Percentiles rank a stretch among this genome's conserved stretches.
These are phyloP conservation scores for Drosophila crucigera DNA, from an alignment of 2,888 invertebrate genomes.

Conservation along the genomic window DNA sequence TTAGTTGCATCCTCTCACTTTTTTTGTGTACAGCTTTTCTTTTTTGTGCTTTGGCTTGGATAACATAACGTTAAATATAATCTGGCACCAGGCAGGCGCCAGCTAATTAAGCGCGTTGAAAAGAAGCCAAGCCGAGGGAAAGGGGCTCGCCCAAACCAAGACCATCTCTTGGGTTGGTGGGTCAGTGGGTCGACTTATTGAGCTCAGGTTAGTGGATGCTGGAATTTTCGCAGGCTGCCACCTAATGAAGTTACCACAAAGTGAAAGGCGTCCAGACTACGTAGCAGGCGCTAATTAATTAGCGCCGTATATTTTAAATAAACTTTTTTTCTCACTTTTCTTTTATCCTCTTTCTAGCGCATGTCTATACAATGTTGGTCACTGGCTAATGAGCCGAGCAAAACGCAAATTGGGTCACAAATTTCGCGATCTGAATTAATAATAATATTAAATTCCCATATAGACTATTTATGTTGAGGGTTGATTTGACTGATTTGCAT, in stretches of 20 bases:
- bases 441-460: neutral
- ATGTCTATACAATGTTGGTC: constrained; percentile 36
- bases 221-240: constrained; percentile 20
- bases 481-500: constrained; percentile 7
- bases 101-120: constrained; percentile 61
- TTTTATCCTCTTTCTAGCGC: constrained; percentile 12
- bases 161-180: neutral
- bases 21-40: constrained; percentile 1
- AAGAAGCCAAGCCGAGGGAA: constrained; percentile 32
- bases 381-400: constrained; percentile 44
- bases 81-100: constrained; percentile 46
- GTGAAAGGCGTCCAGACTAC: constrained; percentile 59
- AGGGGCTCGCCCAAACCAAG: neutral
- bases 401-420: constrained; percentile 35
- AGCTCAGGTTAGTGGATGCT: constrained; percentile 21
- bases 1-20: constrained; percentile 21
- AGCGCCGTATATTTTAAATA: constrained; percentile 21
- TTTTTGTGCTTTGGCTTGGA: constrained; percentile 19
- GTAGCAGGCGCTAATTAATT: constrained; percentile 58
- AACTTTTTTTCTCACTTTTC: constrained; percentile 3
- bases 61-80: constrained; percentile 53
- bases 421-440: neutral
- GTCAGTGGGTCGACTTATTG: constrained; percentile 14
- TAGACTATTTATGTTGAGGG: neutral
- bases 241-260: constrained; percentile 65